Evolutionary conservation across 37 sponge, comb jelly and placozoan genomes (phyloP), one percentile per base, ranked within the genome.

Genomic region (Aphrocallistes beatrix): DNA sequence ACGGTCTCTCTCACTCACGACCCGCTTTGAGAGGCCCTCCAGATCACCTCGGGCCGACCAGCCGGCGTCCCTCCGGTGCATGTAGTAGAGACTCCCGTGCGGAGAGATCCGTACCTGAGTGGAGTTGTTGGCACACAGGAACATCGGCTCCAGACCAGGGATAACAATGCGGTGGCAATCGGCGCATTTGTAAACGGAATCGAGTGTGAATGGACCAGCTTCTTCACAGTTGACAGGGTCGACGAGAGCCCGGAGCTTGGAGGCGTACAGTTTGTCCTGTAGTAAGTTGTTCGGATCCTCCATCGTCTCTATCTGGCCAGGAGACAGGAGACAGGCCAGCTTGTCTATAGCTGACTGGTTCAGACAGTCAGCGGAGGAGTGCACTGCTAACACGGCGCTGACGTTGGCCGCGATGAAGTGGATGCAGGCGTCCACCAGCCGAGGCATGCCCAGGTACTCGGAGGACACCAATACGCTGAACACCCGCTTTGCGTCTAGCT

Each of bases 391-490:
- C 3, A 60, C 75, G 3, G 75, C 75, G 34, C 34, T 60, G 6
- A 60, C 34, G 34, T 60, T 60, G 28, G 10, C 75, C 25, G 75
- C 10, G 25, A 60, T 60, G 75, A 60, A 60, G 28, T 6, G 34
- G 75, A 60, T 60, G 34, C 75, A 60, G 75, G 75, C n/a, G 17
- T 60, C 25, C 25, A 95, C 97, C 87, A 98, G 86, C 0, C 36
- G 40, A 30, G 89, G 86, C 94, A 98, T 98, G 37, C 90, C 89
- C 81, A 98, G 89, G 60, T 91, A 98, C 39, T 98, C 92, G 0
- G 99, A 91, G 36, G 95, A 94, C 23, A 98, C 92, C 47, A 98
- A 87, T 36, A 94, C 89, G 21, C 95, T 90, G 38, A 94, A 84
- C 25, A 89, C 92, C 85, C 89, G 89, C 23, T 39, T 81, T 3